Base-by-base conservation (phyloP, 2,113 vertebrate genomes). In the Dolichotis patagonum region DNA sequence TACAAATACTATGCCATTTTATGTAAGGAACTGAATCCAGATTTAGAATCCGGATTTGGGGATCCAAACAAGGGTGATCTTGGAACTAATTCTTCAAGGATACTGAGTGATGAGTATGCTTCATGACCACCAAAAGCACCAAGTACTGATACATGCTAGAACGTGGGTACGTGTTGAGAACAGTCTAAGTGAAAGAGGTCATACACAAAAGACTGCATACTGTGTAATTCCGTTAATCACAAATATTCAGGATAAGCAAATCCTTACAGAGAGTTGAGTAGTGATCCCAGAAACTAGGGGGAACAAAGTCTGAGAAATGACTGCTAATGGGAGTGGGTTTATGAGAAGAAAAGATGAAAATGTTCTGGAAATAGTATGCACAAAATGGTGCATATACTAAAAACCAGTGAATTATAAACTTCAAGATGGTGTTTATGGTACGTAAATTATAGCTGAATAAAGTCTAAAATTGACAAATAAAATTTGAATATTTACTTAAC, bases 381-480 rank as follows among this genome's bases (percentile, higher is more conserved):
- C 28, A 89, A 62, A 26, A 46, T 26, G 38, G 28, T 20, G 2
- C 28, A 75, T 5, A 67, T 60, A 65, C 56, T 58, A 63, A 75
- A 84, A 94, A 13, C 73, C 56, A 38, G 0, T 67, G 41, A 12
- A 60, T 56, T 60, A 12, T 28, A 43, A 0, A 38, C 63, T 75
- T 73, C 35, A 62, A 24, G 54, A 32, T 46, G 30, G 22, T 80
- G 5, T 7, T 84, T 35, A 56, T 75, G 38, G 28, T 49, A 58
- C 49, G 8, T 75, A 24, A 90, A 65, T 80, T 49, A 32, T 75
- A 90, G 91, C 35, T 87, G 67, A 86, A 52, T 82, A 41, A 85
- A 85, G 8, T 3, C 38, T 43, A 83, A 87, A 69, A 78, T 88
- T 94, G 58, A 82, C 41, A 93, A 52, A 71, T 75, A 90, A 91